These are phyloP conservation scores for Apamea monoglypha DNA, from an alignment of 2,888 invertebrate species.

Conservation along the genomic window DNA sequence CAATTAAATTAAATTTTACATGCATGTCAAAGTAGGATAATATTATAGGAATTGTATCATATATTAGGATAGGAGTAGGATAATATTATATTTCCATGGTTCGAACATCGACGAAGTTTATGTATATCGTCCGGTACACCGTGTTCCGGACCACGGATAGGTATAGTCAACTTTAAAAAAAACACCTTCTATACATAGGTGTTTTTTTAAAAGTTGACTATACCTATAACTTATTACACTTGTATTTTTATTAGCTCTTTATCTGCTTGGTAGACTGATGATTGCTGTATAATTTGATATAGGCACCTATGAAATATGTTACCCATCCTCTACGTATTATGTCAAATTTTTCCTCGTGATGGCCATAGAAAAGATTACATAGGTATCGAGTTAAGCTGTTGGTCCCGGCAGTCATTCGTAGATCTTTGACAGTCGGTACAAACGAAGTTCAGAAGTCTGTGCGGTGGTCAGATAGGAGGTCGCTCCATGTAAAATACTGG, in stretches of 20 bases:
- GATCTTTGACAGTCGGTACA: neutral
- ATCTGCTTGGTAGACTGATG: slow-evolving; percentile 18
- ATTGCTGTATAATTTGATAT: slow-evolving; percentile 5
- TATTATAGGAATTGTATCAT: no score
- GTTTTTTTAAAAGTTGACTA: neutral
- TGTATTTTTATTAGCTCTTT: slow-evolving; percentile 27
- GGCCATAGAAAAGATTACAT: neutral
- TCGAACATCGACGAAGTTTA: no score
- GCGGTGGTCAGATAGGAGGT: neutral
- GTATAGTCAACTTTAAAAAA: no score
- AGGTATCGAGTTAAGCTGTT: neutral
- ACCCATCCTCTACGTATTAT: slow-evolving; percentile 36
- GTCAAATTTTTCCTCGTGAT: slow-evolving; percentile 19
- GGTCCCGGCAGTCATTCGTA: neutral
- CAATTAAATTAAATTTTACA: no score
- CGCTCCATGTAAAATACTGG: neutral
- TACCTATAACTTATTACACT: neutral
- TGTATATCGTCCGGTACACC: no score
- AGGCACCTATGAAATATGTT: slow-evolving; percentile 18
- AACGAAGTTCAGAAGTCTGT: neutral
- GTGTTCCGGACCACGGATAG: no score
- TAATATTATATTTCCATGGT: no score
- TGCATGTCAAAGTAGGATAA: no score
- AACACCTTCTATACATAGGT: no score
- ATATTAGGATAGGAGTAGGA: no score